Evolutionary conservation across 2,797 vertebrate species (phyloP).

Genomic region (Emydoidea blandingii): DNA sequence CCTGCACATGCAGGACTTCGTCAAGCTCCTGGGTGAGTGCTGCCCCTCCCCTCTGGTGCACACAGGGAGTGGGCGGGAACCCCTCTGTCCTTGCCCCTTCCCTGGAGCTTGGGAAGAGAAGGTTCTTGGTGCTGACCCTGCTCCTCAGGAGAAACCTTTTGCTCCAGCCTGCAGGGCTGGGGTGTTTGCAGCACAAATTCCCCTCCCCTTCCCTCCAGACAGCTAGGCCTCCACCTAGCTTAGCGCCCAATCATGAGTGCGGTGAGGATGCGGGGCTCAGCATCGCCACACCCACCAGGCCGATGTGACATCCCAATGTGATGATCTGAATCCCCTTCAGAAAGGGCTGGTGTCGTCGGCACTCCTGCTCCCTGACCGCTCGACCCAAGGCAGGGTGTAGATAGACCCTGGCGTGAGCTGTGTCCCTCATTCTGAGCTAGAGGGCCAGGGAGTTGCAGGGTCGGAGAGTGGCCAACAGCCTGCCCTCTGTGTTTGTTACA

Average conservation of each 20-base stretch:
- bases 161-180: neutral
- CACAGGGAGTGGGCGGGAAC: neutral
- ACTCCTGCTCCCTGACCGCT: neutral
- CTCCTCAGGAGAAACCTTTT: neutral
- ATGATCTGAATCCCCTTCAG: neutral
- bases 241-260: too few species aligned
- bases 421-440: neutral
- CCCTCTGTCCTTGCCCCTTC: neutral
- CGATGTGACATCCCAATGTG: neutral
- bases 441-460: neutral
- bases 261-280: too few species aligned
- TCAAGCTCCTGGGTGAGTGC: slow-evolving; percentile 93
- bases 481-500: neutral
- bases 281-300: neutral
- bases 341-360: too few species aligned
- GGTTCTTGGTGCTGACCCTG: neutral
- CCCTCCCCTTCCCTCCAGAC: neutral
- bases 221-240: neutral
- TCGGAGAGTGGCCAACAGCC: neutral
- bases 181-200: neutral
- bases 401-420: neutral
- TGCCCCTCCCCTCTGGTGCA: neutral
- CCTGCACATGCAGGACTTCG: slow-evolving; percentile 97
- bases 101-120: neutral
- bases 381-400: neutral